These are phyloP conservation scores for Hofmannophila pseudospretella DNA, from an alignment of 2,888 invertebrate species.

Conservation along the genomic window DNA sequence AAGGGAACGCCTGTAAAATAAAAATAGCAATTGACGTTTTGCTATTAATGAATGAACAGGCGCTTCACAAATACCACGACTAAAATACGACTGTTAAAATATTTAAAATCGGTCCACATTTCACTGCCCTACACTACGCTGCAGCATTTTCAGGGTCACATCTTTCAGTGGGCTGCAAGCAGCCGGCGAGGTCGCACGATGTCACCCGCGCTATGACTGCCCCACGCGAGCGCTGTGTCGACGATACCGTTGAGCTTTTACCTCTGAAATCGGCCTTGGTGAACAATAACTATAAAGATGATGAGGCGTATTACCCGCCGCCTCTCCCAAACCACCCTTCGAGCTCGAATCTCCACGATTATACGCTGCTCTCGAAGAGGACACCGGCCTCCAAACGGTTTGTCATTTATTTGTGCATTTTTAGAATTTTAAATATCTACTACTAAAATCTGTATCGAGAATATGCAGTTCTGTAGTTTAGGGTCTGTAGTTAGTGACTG, in stretches of 20 bases:
- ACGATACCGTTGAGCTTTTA: slow-evolving; percentile 64
- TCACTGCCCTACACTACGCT: slow-evolving; percentile 36
- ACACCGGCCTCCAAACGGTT: slow-evolving; percentile 74
- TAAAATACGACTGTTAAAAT: background rate
- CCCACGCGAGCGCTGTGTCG: slow-evolving; percentile 48
- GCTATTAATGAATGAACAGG: background rate
- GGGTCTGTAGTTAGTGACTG: no score
- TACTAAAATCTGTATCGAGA: no score
- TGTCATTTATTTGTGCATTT: slow-evolving; percentile 23
- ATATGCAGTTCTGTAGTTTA: no score
- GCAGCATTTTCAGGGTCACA: slow-evolving; percentile 59
- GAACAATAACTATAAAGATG: slow-evolving; percentile 60
- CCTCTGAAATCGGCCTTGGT: slow-evolving; percentile 67
- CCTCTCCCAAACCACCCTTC: slow-evolving; percentile 53
- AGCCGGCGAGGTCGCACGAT: slow-evolving; percentile 47
- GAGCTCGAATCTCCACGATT: slow-evolving; percentile 57
- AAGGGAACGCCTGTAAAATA: background rate
- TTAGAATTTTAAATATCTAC: slow-evolving; percentile 1
- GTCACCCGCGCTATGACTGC: slow-evolving; percentile 55
- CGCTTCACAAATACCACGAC: background rate
- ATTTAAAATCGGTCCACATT: slow-evolving; percentile 12
- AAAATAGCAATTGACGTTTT: background rate
- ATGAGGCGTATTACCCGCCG: slow-evolving; percentile 61
- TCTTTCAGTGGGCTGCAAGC: slow-evolving; percentile 45
- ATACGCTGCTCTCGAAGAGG: slow-evolving; percentile 66